Conservation (phyloP, 2,888 invertebrate genomes). For the Limnephilus auricula region DNA sequence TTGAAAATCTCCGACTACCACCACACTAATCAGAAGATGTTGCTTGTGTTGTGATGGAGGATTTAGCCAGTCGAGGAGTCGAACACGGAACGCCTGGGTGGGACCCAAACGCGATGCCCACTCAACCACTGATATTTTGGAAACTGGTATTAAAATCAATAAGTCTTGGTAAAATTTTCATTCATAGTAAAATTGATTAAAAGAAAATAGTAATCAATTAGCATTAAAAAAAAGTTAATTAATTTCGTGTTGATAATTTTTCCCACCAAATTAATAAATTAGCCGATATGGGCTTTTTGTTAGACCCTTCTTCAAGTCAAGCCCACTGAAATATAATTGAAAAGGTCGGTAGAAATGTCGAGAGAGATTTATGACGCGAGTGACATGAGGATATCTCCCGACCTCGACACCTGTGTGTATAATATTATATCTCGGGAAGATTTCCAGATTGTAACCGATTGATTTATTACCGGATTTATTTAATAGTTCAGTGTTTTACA, state of each 20-base stretch:
- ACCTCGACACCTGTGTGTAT: slow-evolving; percentile 30
- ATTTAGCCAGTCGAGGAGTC: no score
- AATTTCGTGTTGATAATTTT: neutral
- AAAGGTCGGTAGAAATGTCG: neutral
- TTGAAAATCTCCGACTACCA: no score
- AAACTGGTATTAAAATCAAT: no score
- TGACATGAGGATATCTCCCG: slow-evolving; percentile 29
- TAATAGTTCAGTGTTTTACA: neutral
- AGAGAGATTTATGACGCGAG: slow-evolving; percentile 27
- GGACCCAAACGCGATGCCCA: no score
- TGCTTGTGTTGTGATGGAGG: no score
- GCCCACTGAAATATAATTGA: slow-evolving; percentile 29
- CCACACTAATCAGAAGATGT: no score
- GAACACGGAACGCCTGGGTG: no score
- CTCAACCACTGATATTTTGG: no score
- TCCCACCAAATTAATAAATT: neutral
- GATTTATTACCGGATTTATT: neutral
- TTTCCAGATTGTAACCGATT: neutral
- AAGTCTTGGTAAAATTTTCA: no score
- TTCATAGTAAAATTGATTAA: no score
- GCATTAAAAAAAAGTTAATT: neutral
- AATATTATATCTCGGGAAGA: neutral
- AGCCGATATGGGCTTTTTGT: neutral
- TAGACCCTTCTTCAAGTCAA: neutral
- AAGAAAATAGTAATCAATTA: neutral